Conservation (phyloP, 2,113 vertebrate genomes). For the Callipepla squamata region DNA sequence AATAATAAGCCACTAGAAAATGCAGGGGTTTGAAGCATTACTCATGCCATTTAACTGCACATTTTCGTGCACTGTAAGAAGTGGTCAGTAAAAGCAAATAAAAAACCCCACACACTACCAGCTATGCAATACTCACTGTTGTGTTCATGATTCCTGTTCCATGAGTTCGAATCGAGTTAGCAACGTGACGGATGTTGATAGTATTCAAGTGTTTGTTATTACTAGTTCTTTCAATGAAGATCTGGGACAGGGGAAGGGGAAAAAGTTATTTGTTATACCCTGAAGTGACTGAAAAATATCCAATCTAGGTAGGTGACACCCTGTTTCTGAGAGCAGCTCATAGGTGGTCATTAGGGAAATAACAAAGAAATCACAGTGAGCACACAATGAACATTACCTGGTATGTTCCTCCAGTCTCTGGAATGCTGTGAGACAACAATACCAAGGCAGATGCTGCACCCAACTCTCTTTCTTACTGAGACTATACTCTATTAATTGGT, state of each 20-base stretch:
- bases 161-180: slow-evolving; percentile 97
- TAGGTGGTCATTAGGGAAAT: not conserved
- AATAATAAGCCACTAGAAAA: not conserved
- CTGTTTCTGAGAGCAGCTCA: not conserved
- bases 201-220: slow-evolving; percentile 99
- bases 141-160: slow-evolving; percentile 99
- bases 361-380: not conserved
- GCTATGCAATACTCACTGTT: slow-evolving; percentile 82
- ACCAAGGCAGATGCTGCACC: not conserved
- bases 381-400: not conserved
- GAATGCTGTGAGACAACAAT: not conserved
- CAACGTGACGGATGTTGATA: slow-evolving; percentile 98
- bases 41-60: not conserved
- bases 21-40: not conserved
- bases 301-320: not conserved
- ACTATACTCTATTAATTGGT: not conserved
- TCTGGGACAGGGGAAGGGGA: slow-evolving; percentile 72
- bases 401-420: accelerated
- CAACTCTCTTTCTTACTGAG: not conserved
- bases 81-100: not conserved
- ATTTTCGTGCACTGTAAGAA: not conserved
- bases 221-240: slow-evolving; percentile 97
- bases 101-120: not conserved
- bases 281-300: not conserved
- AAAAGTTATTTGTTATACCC: not conserved